These are phyloP conservation scores for Novumbra hubbsi DNA, from an alignment of 2,797 vertebrate species.

Conservation along the genomic window DNA sequence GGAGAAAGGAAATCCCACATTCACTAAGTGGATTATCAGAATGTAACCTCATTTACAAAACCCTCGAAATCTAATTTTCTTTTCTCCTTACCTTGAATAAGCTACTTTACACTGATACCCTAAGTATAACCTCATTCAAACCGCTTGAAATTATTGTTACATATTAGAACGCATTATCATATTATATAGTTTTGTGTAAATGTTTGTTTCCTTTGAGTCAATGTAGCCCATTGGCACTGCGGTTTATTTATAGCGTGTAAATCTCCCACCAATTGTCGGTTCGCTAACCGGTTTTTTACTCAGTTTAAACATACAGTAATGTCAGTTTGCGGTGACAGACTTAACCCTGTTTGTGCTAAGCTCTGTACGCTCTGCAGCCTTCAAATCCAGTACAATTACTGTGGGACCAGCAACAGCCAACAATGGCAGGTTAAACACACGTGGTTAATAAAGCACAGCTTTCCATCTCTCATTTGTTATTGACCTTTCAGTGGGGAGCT, in stretches of 20 bases:
- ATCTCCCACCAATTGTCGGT: neutral
- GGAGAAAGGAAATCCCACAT: slow-evolving; percentile 19
- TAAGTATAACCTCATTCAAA: neutral
- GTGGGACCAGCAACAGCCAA: slow-evolving; percentile 13
- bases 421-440: slow-evolving; percentile 50
- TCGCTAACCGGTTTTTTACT: neutral
- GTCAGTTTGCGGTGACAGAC: slow-evolving; percentile 17
- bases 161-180: neutral
- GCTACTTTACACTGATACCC: neutral
- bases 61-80: neutral
- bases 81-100: neutral
- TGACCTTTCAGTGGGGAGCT: slow-evolving; percentile 50
- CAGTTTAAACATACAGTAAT: neutral
- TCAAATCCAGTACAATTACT: slow-evolving; percentile 40
- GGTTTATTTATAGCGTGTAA: neutral
- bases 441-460: slow-evolving; percentile 47
- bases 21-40: slow-evolving; percentile 12
- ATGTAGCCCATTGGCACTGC: neutral
- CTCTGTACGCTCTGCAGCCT: slow-evolving; percentile 6
- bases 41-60: neutral
- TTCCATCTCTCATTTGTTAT: slow-evolving; percentile 30
- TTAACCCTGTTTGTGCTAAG: slow-evolving; percentile 25
- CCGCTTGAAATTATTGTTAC: neutral
- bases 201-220: neutral
- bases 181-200: neutral